Evolutionary conservation across 2,113 vertebrate genomes (phyloP), one percentile per base, ranked within the genome.

Genomic region (Crotalus horridus): DNA sequence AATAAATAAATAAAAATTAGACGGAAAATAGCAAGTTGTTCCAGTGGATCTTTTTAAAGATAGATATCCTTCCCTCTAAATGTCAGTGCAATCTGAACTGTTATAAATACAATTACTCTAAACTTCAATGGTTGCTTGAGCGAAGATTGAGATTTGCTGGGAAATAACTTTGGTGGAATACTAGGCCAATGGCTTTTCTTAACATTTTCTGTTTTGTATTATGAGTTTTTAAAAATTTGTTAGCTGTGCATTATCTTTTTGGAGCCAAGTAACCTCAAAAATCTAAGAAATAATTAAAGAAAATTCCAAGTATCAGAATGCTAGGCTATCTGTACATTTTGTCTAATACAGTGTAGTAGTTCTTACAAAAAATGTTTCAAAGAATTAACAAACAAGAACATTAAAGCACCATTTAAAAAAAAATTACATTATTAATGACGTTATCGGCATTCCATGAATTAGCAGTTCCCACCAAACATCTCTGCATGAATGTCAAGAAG

Each of bases 391-490:
- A 8, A 61, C 56, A 43, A 55, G 29, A 4, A 86, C 86, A 21
- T n/a, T 21, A 29, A 0, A 61, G 11, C 43, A 29, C 9, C 23
- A 6, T 29, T 29, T 12, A 2, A 39, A 39, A 39, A 43, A 89
- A 59, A 43, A 43, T 4, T 12, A n/a, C 1, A 1, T 13, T 64
- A 64, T 64, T 64, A 61, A n/a, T 64, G 12, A n/a, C 12, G 4
- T 69, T 15, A 15, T 95, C 54, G 24, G 93, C 54, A 51, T 2
- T 0, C 54, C 94, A 88, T 0, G 85, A 93, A n/a, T 93, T 0
- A 23, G 89, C 95, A 95, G 89, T 56, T 92, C 88, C 26, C 12
- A 90, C 90, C 91, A 91, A 91, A 55, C 6, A 54, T 89, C 64
- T 1, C 15, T 21, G 46, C 48, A 74, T 74, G 21, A 93, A 91